These are phyloP conservation scores for Microtus oregoni DNA, from an alignment of 2,113 vertebrate genomes.

Conservation along the genomic window DNA sequence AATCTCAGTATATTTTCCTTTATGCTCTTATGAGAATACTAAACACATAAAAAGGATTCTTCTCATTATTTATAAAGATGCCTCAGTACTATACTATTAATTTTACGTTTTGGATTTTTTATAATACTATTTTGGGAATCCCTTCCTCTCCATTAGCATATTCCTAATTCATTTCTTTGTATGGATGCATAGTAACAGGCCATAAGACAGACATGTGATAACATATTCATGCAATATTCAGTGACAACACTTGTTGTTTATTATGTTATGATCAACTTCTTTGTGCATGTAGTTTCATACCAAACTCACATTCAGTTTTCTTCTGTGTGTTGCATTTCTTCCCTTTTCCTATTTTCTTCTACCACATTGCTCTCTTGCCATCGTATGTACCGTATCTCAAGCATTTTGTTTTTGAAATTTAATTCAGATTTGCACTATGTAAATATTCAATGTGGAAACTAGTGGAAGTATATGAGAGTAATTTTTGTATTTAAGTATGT, in stretches of 20 bases:
- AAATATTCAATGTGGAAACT: neutral
- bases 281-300: neutral
- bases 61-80: neutral
- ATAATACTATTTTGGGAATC: neutral
- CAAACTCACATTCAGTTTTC: neutral
- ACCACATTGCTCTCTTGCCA: neutral
- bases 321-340: neutral
- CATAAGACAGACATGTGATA: neutral
- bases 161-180: neutral
- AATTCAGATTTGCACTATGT: neutral
- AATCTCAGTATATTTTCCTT: neutral
- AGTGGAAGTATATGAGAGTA: neutral
- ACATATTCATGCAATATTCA: neutral
- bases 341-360: neutral
- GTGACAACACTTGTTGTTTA: neutral
- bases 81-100: neutral
- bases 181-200: neutral
- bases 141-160: neutral
- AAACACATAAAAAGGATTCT: neutral
- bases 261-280: neutral
- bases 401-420: neutral
- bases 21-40: neutral
- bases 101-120: neutral
- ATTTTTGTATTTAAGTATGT: no score
- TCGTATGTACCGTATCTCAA: neutral